Percentiles rank a stretch among this genome's conserved stretches.
Conservation (phyloP, 2,113 vertebrate genomes). For the Tyrannus savana region DNA sequence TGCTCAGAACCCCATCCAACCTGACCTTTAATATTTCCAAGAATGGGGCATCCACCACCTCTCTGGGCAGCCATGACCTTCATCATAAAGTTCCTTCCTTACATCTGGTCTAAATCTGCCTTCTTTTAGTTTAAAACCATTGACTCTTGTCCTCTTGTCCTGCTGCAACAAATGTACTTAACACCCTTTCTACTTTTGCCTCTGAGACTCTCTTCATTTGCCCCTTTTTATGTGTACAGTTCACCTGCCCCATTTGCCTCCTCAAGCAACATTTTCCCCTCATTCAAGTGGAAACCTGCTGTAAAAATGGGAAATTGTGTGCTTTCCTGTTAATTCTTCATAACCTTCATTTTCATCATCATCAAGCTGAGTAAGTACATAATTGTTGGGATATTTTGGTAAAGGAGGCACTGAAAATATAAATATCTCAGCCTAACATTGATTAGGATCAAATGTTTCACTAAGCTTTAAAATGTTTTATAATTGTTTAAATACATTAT, state of each 20-base stretch:
- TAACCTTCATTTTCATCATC: neutral
- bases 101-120: accelerated
- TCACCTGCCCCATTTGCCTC: neutral
- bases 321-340: neutral
- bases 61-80: neutral
- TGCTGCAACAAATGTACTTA: neutral
- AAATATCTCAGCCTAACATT: neutral
- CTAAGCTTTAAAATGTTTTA: neutral
- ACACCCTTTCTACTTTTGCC: neutral
- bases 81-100: neutral
- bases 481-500: neutral
- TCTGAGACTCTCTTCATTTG: neutral
- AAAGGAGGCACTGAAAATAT: neutral
- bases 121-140: neutral
- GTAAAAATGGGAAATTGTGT: neutral
- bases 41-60: neutral
- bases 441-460: neutral
- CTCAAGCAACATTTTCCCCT: neutral
- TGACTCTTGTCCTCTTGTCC: neutral
- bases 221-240: neutral
- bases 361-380: neutral
- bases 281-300: neutral
- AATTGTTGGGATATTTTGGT: neutral
- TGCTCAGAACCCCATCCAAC: accelerated
- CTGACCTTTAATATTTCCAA: neutral